Evolutionary conservation across 2,888 invertebrate genomes (phyloP), one percentile per base, ranked within the genome.

Genomic region (Cantharis rufa): DNA sequence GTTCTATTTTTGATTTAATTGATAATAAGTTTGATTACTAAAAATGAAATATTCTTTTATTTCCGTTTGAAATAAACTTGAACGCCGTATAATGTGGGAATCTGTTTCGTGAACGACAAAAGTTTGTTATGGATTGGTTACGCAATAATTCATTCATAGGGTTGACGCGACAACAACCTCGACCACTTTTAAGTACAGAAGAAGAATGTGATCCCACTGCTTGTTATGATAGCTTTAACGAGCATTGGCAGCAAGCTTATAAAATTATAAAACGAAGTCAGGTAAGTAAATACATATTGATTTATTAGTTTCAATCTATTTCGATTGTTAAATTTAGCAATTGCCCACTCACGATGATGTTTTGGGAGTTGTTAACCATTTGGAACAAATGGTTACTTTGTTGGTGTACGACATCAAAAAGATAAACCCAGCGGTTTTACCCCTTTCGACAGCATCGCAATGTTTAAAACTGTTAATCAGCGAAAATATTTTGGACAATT

Each of bases 181-280:
- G 82, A 73, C 76, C 81, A 70, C 72, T 84, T 70, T 80, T 82
- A 71, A 81, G 80, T 75, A 81, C 84, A 28, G 82, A 82, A 48
- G 86, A 85, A 79, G 86, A 86, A 76, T 88, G 86, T 83, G 96
- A 96, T 89, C 95, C 96, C 0, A 94, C 95, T 72, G 97, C 97
- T 9, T 97, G 97, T 88, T 96, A 95, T 86, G 96, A 95, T 87
- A 97, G 97, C 84, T 97, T 97, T 89, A 94, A 94, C 87, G 95
- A 95, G 87, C 98, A 98, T 87, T 98, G 98, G 97, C 95, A 96
- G 85, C 97, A 98, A 87, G 95, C 95, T 1, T 89, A 92, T 84
- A 95, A 96, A 81, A 96, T 97, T 77, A 96, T 97, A 83, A 89
- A 91, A 81, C 91, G 93, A 82, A 93, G 93, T 63, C 92, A 93